Evolutionary conservation across 2,797 vertebrate species (phyloP), one percentile per base, ranked within the genome.

Genomic region (Anolis apletophallus): DNA sequence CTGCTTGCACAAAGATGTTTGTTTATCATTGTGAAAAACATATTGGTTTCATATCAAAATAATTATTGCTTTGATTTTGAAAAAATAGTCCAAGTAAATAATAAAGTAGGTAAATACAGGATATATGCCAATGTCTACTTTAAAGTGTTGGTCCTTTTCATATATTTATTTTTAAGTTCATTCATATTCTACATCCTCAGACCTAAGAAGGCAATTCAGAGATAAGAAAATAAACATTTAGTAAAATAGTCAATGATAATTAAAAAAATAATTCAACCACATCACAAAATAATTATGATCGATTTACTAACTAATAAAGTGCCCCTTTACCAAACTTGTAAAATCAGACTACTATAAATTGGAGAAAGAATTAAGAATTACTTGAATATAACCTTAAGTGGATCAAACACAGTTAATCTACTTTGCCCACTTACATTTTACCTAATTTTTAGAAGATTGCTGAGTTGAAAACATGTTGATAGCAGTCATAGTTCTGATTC

Each of bases 1-100:
- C 85, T 92, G 91, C 90, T 92, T 91, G 89, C 86, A 92, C 36
- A 80, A 91, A 94, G 90, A 88, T 90, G 88, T 90, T 90, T 1
- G 67, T 68, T 85, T 81, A 92, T 85, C 32, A 21, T 17, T 67
- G 17, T 52, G 21, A 64, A 57, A 69, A 57, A 57, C 32, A 36
- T 83, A 40, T 21, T 85, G 87, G 88, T 94, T 91, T 88, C 89
- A 91, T 82, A 94, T 88, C 23, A 79, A 93, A 90, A 73, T 88
- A 23, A 88, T 90, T 90, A 88, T 72, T 89, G 84, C 34, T 87
- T 92, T 90, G 88, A 61, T 86, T 57, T 26, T 21, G 46, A 67
- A 17, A 80, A 67, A 29, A 40, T n/a, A 46, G 61, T 50, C 9
- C 50, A 50, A 74, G 1, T 13, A 50, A 29, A 50, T 52, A 61